Evolutionary conservation across 2,113 vertebrate species (phyloP), one percentile per base, ranked within the genome.

Genomic region (Semnornis frantzii): DNA sequence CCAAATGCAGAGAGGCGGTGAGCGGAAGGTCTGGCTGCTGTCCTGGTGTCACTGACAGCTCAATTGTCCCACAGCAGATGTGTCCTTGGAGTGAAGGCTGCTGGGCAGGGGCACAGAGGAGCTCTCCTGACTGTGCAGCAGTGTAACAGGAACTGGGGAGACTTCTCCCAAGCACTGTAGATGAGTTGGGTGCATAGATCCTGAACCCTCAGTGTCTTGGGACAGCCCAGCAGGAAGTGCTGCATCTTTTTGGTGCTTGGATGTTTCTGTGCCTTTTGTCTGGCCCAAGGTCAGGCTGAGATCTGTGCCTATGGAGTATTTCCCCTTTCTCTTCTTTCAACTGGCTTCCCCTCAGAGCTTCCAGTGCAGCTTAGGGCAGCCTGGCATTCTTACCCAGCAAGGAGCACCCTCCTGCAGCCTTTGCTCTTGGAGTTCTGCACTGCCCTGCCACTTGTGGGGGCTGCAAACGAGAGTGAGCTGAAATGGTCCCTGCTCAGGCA

Each of bases 21-120:
- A 91, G 82, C 96, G 91, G 96, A 88, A 90, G 79, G 70, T 85
- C 66, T 91, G 58, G 73, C 82, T 94, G 84, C 74, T 92, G 62
- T 92, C 82, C 83, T 64, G 81, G 33, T 92, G 16, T 93, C 78
- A 10, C 69, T 83, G 89, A 91, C 91, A 80, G 95, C 85, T 93
- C 89, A 46, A 30, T 91, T 94, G 83, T 91, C 73, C 94, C 52
- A 62, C 89, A 95, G 37, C 37, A 95, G 93, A 90, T 76, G 71
- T 90, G 95, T 92, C 82, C 83, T 95, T 95, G 96, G 92, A 78
- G 48, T 9, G 0, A 59, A 55, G 90, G 71, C 72, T 93, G 73
- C 52, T 34, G 25, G 28, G 6, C 46, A 27, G 44, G 63, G n/a
- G 46, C 9, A 7, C 37, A 52, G 55, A 68, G 66, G 50, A 60